Conservation (phyloP, 2,113 vertebrate species). For the Ophthalmotilapia sp. region DNA sequence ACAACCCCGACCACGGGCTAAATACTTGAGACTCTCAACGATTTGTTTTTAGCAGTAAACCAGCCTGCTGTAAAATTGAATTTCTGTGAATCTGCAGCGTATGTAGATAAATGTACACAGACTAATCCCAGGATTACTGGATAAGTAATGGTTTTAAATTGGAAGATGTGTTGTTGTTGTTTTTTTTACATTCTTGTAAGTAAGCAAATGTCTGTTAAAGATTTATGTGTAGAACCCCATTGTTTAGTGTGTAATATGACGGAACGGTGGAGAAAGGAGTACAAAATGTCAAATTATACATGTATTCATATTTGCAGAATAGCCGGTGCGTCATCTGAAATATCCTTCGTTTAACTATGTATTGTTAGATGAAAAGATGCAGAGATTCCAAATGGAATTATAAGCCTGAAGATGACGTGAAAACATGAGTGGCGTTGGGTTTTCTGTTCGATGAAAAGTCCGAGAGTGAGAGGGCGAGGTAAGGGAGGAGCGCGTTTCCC, state of each 20-base stretch:
- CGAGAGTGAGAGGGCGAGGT: not conserved
- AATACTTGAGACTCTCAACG: rapidly evolving
- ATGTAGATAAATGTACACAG: not conserved
- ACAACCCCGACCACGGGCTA: rapidly evolving
- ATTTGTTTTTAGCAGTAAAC: not conserved
- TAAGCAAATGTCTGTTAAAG: not conserved
- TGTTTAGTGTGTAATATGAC: not conserved
- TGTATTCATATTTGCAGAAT: not conserved
- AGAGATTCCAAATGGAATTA: not conserved
- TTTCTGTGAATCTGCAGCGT: not conserved
- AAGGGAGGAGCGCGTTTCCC: not conserved
- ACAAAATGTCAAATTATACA: rapidly evolving
- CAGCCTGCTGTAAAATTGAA: not conserved
- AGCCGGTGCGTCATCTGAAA: not conserved
- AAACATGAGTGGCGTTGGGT: not conserved
- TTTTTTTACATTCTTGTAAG: not conserved
- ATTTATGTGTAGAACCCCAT: not conserved
- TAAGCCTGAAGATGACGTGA: not conserved
- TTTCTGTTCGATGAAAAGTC: not conserved
- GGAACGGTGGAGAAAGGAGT: not conserved
- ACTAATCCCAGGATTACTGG: not conserved
- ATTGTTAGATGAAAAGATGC: not conserved
- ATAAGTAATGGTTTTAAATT: not conserved
- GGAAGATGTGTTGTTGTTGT: rapidly evolving
- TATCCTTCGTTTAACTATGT: not conserved